Base-by-base conservation (phyloP, 2,113 vertebrate genomes). In the Gavialis gangeticus region DNA sequence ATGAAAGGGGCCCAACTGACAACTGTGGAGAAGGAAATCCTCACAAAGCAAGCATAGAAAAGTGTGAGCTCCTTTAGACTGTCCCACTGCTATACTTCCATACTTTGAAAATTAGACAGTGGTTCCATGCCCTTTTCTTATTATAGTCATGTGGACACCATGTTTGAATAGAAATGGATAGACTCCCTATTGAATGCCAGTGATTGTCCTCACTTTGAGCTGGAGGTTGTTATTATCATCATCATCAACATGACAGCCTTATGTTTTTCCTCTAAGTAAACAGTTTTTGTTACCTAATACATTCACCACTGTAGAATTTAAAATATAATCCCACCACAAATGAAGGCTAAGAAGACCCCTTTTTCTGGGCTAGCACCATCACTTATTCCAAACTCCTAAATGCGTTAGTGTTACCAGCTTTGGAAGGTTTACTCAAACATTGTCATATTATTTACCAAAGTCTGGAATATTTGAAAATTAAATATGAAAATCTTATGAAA, bases 11-110 rank as follows among this genome's bases (percentile, higher is more conserved):
- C 7, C 24, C 4, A 34, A 13, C 21, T 88, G 34, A 1, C 58
- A 64, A 92, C 34, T 56, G 75, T 86, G 82, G 87, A 81, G 75
- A 80, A 82, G 93, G 88, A 84, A 92, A 82, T 89, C 60, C n/a
- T 75, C 73, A 62, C 69, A 58, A 84, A 82, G 55, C 55, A 95
- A 27, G 22, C 5, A 83, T 8, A 88, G 73, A 90, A 56, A 37
- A 83, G 37, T 2, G 14, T 63, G 2, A 69, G 57, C 18, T 91
- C 81, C 63, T 27, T 92, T 66, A 66, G 19, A 54, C 34, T 17
- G 2, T 58, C 12, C 75, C 58, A 4, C 66, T 79, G 34, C 15
- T 34, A 0, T 2, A 14, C 63, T 80, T 91, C 85, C 73, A 69
- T 77, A 30, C 59, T 85, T 12, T 59, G 55, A 71, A 91, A 90